These are phyloP conservation scores for Andrena praecox DNA, from an alignment of 2,888 invertebrate species.

Conservation along the genomic window DNA sequence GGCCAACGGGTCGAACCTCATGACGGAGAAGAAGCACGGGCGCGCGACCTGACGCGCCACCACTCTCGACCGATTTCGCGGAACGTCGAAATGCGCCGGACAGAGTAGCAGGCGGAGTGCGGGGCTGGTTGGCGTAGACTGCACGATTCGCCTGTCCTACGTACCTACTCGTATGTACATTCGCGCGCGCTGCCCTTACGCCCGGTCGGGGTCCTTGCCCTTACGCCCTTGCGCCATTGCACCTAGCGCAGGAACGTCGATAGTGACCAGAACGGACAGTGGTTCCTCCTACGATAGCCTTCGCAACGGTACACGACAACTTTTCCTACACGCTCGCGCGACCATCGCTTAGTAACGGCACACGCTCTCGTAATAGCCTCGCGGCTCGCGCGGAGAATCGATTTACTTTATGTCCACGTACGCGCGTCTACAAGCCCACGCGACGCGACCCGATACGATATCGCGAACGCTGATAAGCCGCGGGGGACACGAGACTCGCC, in stretches of 20 bases:
- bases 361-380: slow-evolving; percentile 24
- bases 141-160: background rate
- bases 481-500: background rate
- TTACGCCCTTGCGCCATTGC: slow-evolving; percentile 69
- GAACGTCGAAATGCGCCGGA: background rate
- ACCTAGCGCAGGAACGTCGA: slow-evolving; percentile 81
- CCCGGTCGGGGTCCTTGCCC: slow-evolving; percentile 80
- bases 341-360: slow-evolving; percentile 36
- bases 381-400: slow-evolving; percentile 46
- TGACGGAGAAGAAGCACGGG: slow-evolving; percentile 30
- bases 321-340: slow-evolving; percentile 1
- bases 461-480: background rate
- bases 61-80: slow-evolving; percentile 3
- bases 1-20: slow-evolving; percentile 79
- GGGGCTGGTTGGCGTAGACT: background rate
- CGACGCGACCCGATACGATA: background rate
- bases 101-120: background rate
- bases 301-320: background rate
- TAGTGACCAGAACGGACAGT: slow-evolving; percentile 68
- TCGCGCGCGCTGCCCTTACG: slow-evolving; percentile 51
- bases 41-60: background rate
- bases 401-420: slow-evolving; percentile 24
- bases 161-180: no score
- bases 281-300: background rate
- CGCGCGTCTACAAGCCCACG: background rate